Percentiles rank a stretch among this genome's conserved stretches.
These are phyloP conservation scores for Phasianus colchicus DNA, from an alignment of 2,113 vertebrate genomes.

Conservation along the genomic window DNA sequence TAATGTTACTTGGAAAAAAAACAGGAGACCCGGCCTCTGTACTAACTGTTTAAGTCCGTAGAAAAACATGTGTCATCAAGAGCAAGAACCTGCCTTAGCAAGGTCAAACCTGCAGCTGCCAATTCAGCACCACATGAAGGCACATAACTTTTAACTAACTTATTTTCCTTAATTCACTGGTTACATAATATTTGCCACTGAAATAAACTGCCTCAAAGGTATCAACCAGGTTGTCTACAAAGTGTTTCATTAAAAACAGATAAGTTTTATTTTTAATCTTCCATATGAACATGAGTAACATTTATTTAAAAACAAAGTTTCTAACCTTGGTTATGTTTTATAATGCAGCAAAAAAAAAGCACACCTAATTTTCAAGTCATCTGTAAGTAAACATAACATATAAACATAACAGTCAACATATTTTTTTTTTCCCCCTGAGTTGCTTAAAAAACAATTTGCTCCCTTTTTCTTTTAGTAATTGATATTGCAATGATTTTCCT, in stretches of 20 bases:
- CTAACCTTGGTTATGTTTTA: background rate
- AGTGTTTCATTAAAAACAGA: background rate
- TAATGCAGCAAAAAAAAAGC: background rate
- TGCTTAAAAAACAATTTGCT: background rate
- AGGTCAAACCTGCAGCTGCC: no score
- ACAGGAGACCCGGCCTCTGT: no score
- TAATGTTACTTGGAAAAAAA: no score
- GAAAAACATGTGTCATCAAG: no score
- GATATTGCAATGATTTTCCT: background rate
- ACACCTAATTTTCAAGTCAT: background rate
- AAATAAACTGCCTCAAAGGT: background rate
- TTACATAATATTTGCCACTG: background rate
- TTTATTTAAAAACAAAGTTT: background rate
- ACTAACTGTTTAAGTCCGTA: no score
- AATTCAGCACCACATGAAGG: no score
- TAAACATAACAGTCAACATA: background rate
- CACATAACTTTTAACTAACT: no score
- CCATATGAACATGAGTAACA: background rate
- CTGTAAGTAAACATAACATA: background rate
- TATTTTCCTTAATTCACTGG: no score
- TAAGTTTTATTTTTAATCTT: background rate
- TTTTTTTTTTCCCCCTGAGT: background rate
- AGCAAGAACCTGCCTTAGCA: no score
- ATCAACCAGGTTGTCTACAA: background rate
- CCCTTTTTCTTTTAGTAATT: slow-evolving; percentile 22